Conservation (phyloP, 2,888 invertebrate species). For the Dolichomitus sp. region DNA sequence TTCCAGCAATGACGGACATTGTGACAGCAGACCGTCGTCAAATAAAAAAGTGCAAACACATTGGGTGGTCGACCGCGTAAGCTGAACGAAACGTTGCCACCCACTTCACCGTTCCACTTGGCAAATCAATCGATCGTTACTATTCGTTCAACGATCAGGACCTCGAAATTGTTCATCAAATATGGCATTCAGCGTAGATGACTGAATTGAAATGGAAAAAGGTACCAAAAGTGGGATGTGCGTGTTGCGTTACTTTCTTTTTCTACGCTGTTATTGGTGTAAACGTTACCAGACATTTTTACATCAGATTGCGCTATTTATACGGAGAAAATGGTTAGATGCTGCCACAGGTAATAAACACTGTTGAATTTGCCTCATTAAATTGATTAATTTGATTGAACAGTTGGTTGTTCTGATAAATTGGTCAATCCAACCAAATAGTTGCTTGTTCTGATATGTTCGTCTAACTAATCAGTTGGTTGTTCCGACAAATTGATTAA, state of each 20-base stretch:
- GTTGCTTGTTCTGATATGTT: too few relatives aligned
- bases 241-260: neutral
- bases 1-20: constrained; percentile 7
- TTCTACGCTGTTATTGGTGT: neutral
- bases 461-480: too few relatives aligned
- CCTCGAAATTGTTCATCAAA: neutral
- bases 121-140: constrained; percentile 26
- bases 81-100: constrained; percentile 32
- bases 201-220: constrained; percentile 19
- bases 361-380: too few relatives aligned
- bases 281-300: neutral
- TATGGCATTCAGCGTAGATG: constrained; percentile 5
- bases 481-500: too few relatives aligned
- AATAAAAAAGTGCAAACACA: constrained; percentile 12
- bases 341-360: too few relatives aligned
- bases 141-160: constrained; percentile 6
- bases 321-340: too few relatives aligned
- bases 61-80: neutral
- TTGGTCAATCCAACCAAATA: too few relatives aligned
- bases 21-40: neutral
- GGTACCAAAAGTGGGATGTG: neutral
- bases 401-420: too few relatives aligned
- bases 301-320: too few relatives aligned
- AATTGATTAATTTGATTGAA: too few relatives aligned
- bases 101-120: constrained; percentile 30